These are phyloP conservation scores for Sebastes miniatus DNA, from an alignment of 2,797 vertebrate species.

Conservation along the genomic window DNA sequence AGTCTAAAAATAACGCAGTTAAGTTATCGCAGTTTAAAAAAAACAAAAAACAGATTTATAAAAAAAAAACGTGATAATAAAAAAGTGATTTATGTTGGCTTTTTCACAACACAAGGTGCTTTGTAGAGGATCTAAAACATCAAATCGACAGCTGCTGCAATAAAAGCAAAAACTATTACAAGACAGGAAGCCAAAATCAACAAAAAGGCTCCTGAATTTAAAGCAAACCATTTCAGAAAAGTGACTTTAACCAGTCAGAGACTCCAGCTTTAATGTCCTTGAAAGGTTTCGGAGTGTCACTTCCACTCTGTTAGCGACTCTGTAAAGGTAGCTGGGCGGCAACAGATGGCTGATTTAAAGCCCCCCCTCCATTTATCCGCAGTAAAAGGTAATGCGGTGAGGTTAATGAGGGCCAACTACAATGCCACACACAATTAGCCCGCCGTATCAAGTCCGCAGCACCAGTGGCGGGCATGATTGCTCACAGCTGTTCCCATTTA, in stretches of 20 bases:
- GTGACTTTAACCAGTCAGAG: background rate
- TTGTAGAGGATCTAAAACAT: background rate
- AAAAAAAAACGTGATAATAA: background rate
- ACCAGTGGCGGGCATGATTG: slow-evolving; percentile 27
- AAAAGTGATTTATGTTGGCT: background rate
- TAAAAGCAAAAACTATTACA: background rate
- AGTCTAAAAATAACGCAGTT: background rate
- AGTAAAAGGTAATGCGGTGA: slow-evolving; percentile 70
- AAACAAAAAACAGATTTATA: too few relatives aligned
- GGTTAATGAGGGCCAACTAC: slow-evolving; percentile 78
- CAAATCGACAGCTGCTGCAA: slow-evolving; percentile 10
- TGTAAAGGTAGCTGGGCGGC: slow-evolving; percentile 38
- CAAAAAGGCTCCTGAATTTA: background rate
- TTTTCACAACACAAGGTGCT: background rate
- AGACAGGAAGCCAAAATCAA: background rate
- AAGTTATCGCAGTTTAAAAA: too few relatives aligned
- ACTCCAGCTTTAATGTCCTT: slow-evolving; percentile 38
- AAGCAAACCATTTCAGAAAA: slow-evolving; percentile 5
- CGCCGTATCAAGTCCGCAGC: slow-evolving; percentile 47
- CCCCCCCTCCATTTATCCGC: slow-evolving; percentile 62
- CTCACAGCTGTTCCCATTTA: slow-evolving; percentile 68
- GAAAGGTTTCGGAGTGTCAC: slow-evolving; percentile 35
- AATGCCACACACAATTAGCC: slow-evolving; percentile 75
- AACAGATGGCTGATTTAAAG: slow-evolving; percentile 73
- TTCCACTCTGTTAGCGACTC: slow-evolving; percentile 14